Evolutionary conservation across 2,797 vertebrate genomes (phyloP).

Genomic region (Falco cherrug): DNA sequence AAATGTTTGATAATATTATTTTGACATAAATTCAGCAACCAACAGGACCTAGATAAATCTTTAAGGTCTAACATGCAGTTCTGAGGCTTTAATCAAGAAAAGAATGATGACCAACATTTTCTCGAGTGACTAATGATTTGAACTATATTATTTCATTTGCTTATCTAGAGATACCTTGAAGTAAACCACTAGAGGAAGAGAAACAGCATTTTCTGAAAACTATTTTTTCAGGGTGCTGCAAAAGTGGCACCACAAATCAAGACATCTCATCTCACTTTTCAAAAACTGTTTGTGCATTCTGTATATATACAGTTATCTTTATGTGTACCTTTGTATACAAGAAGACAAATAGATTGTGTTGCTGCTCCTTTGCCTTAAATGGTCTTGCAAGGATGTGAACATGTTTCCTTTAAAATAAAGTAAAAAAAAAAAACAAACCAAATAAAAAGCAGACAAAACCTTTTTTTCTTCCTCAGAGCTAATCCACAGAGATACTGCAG

Average conservation of each 20-base stretch:
- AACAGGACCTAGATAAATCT: constrained; percentile 12
- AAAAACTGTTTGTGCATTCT: background rate
- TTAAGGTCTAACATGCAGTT: background rate
- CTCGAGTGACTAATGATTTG: background rate
- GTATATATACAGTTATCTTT: background rate
- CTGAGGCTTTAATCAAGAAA: constrained; percentile 20
- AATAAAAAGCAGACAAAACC: background rate
- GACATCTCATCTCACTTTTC: background rate
- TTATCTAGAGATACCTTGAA: background rate
- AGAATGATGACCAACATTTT: constrained; percentile 1
- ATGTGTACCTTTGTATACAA: background rate
- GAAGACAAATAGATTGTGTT: background rate
- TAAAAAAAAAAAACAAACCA: background rate
- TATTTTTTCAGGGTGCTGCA: background rate
- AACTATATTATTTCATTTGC: background rate
- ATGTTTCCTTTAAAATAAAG: background rate
- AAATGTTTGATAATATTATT: constrained; percentile 57
- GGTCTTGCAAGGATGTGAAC: background rate
- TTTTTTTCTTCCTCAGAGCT: background rate
- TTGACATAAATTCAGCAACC: constrained; percentile 20
- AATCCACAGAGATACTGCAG: too few relatives aligned
- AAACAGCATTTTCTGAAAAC: background rate
- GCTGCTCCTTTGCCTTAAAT: background rate
- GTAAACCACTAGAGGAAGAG: background rate
- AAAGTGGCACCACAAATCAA: background rate